Evolutionary conservation across 2,797 vertebrate genomes (phyloP), one percentile per base, ranked within the genome.

Genomic region (Nyctibius grandis): DNA sequence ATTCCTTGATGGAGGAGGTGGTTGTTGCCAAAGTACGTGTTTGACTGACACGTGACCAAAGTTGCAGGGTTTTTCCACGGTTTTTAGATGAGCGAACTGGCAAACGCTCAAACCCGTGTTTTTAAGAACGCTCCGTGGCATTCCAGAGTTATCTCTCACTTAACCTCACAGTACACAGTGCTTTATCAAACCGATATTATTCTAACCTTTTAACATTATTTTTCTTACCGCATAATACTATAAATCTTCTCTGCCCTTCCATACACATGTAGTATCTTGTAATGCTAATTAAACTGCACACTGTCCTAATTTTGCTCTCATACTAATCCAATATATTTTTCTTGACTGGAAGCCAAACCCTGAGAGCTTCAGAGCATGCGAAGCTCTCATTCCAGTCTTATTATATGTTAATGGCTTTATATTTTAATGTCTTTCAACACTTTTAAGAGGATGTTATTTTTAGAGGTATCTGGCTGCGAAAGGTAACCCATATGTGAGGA

Each of bases 251-350:
- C 86, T 21, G 83, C 88, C 90, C 83, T 75, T 50, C 95, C 85
- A n/a, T 95, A 93, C 95, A 88, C 95, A 69, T 94, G 94, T 94
- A 95, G 92, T 94, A 29, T 94, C 96, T 96, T 96, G 96, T 97
- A 96, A 94, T 89, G 85, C 95, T 97, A 97, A 96, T 97, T 95
- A 96, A 97, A 68, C 91, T 81, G 94, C 91, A 50, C 93, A 31
- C 82, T 50, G 38, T 29, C 94, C 94, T 95, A 80, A 89, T 94
- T 95, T 89, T 77, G 72, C 95, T 90, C 94, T 92, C 73, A 16
- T 85, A 50, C 95, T 94, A 83, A 95, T 91, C 93, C 95, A 91
- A 85, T 90, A n/a, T 93, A 94, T 91, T 95, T 95, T 93, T 91
- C 85, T 96, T 97, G 96, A 93, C 90, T 81, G 67, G 73, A 29